These are phyloP conservation scores for Petroica traversi DNA, from an alignment of 2,113 vertebrate species.

Conservation along the genomic window DNA sequence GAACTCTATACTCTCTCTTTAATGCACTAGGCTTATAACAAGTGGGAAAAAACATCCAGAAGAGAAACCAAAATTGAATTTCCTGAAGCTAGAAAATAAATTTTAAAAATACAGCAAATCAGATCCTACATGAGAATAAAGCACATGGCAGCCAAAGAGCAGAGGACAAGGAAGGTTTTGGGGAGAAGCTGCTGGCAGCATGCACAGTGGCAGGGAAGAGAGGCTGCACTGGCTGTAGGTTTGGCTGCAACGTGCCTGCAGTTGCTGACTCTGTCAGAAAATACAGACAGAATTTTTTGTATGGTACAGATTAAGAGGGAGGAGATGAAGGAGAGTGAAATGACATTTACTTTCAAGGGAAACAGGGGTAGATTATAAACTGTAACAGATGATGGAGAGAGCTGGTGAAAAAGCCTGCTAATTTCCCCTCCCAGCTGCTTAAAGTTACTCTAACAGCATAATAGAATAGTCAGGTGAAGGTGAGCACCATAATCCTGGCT, in stretches of 20 bases:
- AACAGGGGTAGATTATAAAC: neutral
- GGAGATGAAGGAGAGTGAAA: neutral
- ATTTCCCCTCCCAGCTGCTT: neutral
- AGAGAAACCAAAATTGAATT: neutral
- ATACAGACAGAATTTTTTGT: neutral
- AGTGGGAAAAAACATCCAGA: neutral
- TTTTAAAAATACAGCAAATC: neutral
- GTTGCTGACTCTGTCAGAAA: neutral
- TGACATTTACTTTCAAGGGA: neutral
- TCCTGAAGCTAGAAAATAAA: neutral
- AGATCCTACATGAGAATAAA: neutral
- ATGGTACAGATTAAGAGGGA: neutral
- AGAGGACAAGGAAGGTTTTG: neutral
- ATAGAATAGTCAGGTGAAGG: neutral
- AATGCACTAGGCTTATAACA: neutral
- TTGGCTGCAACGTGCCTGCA: neutral
- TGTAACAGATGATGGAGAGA: neutral
- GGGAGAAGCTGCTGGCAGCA: neutral
- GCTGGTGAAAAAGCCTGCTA: neutral
- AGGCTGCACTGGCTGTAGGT: rapidly evolving
- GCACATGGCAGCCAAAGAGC: neutral
- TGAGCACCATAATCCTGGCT: neutral
- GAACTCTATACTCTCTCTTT: neutral
- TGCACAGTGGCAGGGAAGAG: neutral
- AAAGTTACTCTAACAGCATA: neutral